Conservation (phyloP, 23 tunicate species). For the Ascidia mentula region DNA sequence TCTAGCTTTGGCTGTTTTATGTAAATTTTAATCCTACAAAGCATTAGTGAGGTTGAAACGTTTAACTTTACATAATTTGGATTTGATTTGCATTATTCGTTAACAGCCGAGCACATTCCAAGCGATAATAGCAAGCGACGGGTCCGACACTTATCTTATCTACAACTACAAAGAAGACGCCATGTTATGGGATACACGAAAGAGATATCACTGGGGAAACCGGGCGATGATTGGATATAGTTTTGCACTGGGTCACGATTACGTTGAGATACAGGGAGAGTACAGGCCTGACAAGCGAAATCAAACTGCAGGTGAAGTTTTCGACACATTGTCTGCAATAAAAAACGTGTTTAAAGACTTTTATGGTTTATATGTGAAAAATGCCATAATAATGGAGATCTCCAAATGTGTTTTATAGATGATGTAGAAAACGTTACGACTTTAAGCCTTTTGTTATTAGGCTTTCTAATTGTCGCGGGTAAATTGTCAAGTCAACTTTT, state of each 20-base stretch:
- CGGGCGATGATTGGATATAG: conserved; percentile 25
- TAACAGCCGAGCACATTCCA: conserved; percentile 45
- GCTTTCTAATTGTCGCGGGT: no score
- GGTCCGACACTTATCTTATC: conserved; percentile 26
- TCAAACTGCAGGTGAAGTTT: neutral
- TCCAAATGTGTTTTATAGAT: no score
- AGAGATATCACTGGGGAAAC: neutral
- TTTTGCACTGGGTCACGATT: neutral
- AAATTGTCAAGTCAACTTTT: no score
- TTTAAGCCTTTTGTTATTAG: no score
- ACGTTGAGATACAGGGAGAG: conserved; percentile 21
- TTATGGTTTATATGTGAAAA: no score
- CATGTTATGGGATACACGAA: conserved; percentile 20
- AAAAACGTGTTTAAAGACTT: no score
- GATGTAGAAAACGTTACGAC: no score
- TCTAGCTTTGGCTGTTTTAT: no score
- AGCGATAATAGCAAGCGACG: conserved; percentile 29
- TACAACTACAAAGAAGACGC: conserved; percentile 36
- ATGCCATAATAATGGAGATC: no score
- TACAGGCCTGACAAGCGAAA: conserved; percentile 27
- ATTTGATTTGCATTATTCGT: neutral
- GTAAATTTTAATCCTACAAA: no score
- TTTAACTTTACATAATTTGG: neutral
- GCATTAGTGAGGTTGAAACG: neutral
- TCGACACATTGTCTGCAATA: neutral